Conservation (phyloP, 2,888 invertebrate genomes). For the Habroteleia sp. region DNA sequence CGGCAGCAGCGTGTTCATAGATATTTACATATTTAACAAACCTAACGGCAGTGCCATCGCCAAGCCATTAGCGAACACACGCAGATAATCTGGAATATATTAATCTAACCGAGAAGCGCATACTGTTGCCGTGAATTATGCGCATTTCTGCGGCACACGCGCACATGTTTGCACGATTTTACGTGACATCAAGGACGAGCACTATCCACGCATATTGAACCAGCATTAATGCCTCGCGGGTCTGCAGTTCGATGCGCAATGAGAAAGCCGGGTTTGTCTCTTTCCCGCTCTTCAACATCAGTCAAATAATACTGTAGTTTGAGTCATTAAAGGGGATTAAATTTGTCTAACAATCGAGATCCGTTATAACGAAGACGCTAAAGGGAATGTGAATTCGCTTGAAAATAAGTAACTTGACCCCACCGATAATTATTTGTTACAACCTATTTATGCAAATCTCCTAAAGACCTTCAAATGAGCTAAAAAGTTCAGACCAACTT, state of each 20-base stretch:
- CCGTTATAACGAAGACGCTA: constrained; percentile 41
- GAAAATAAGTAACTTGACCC: constrained; percentile 6
- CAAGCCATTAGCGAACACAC: constrained; percentile 72
- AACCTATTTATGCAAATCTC: constrained; percentile 53
- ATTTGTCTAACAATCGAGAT: constrained; percentile 55
- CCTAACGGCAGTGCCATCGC: constrained; percentile 66
- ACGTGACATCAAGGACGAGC: constrained; percentile 64
- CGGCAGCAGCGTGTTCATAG: constrained; percentile 41
- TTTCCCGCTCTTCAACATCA: constrained; percentile 6
- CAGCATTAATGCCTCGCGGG: constrained; percentile 60
- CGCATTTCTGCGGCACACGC: constrained; percentile 64
- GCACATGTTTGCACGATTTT: constrained; percentile 59
- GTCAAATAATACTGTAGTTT: constrained; percentile 47
- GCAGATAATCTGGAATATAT: constrained; percentile 75
- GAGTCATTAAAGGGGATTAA: constrained; percentile 54
- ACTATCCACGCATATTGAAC: constrained; percentile 63
- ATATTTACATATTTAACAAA: constrained; percentile 78
- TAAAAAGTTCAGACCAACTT: constrained; percentile 34
- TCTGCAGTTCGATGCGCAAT: constrained; percentile 51
- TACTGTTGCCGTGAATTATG: constrained; percentile 72
- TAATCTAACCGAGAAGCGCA: constrained; percentile 69
- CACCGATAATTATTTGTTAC: constrained; percentile 41
- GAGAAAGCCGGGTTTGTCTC: constrained; percentile 38
- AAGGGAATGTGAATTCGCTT: constrained; percentile 17
- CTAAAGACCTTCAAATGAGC: constrained; percentile 27